Conservation (phyloP, 2,888 invertebrate genomes). For the Andrena praecox region DNA sequence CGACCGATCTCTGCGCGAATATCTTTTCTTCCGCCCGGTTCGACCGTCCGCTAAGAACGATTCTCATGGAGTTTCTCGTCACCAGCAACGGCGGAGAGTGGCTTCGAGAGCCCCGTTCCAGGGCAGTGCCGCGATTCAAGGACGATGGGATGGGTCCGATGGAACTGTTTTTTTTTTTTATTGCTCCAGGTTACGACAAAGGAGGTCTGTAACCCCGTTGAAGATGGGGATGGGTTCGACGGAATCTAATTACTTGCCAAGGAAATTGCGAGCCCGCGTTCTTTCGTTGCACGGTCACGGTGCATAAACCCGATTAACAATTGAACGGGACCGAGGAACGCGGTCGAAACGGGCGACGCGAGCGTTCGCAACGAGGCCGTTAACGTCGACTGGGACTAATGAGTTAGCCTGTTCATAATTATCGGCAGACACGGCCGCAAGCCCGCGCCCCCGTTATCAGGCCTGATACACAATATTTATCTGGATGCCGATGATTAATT, state of each 20-base stretch:
- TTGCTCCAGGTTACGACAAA: not conserved
- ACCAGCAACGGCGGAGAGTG: not conserved
- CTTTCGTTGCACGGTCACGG: slow-evolving; percentile 8
- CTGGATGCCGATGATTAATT: slow-evolving; percentile 72
- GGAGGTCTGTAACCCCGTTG: too few relatives aligned
- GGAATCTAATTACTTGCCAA: slow-evolving; percentile 5
- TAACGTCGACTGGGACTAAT: slow-evolving; percentile 72
- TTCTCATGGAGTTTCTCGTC: not conserved
- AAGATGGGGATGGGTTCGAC: too few relatives aligned
- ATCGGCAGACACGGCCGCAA: slow-evolving; percentile 63
- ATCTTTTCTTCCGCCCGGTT: not conserved
- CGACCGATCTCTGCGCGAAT: slow-evolving; percentile 27
- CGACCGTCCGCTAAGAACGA: slow-evolving; percentile 11
- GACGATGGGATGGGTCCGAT: not conserved
- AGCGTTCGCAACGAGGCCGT: slow-evolving; percentile 47
- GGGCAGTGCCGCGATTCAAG: not conserved
- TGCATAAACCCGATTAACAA: slow-evolving; percentile 52
- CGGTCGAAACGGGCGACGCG: slow-evolving; percentile 35
- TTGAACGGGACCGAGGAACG: slow-evolving; percentile 39
- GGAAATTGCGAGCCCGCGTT: not conserved
- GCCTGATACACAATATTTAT: slow-evolving; percentile 67
- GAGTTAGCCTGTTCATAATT: slow-evolving; percentile 74
- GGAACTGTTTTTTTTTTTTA: not conserved
- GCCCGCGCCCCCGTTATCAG: slow-evolving; percentile 44
- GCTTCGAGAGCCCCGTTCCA: not conserved